A percentile compares a stretch with the other conserved stretches of the same genome.
Evolutionary conservation across 2,113 vertebrate species (phyloP).

Genomic region (Castor canadensis): DNA sequence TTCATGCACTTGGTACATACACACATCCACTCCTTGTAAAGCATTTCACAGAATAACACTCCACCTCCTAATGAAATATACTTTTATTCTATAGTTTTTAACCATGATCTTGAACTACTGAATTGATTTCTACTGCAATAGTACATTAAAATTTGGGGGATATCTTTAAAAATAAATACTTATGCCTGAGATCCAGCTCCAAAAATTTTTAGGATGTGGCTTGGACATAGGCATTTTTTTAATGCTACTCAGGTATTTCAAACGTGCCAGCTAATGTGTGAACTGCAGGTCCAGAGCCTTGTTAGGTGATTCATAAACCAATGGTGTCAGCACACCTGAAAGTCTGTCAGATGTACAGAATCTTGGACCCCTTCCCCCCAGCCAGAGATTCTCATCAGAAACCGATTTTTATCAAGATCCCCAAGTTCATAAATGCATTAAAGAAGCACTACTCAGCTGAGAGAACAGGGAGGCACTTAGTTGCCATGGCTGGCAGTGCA

Average conservation of each 20-base stretch:
- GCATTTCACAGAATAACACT: not conserved
- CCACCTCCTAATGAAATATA: not conserved
- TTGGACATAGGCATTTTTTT: not conserved
- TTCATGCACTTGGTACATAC: not conserved
- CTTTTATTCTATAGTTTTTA: constrained; percentile 32
- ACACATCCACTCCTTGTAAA: not conserved
- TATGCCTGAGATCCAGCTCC: not conserved
- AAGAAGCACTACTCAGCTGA: not conserved
- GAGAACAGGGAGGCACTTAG: not conserved
- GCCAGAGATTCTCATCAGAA: not conserved
- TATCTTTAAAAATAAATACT: not conserved
- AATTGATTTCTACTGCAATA: not conserved
- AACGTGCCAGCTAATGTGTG: not conserved
- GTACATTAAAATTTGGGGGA: not conserved
- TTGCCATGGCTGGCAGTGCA: not conserved
- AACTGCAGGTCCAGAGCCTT: not conserved
- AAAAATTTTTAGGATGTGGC: not conserved
- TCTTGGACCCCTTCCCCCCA: not conserved
- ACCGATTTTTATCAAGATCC: not conserved
- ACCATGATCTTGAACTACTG: not conserved
- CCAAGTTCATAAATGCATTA: not conserved
- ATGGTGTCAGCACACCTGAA: no score
- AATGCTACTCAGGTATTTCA: not conserved
- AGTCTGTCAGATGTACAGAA: not conserved
- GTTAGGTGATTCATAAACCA: not conserved